Conservation (phyloP, 2,888 invertebrate genomes). For the Eumerus sabulonum region DNA sequence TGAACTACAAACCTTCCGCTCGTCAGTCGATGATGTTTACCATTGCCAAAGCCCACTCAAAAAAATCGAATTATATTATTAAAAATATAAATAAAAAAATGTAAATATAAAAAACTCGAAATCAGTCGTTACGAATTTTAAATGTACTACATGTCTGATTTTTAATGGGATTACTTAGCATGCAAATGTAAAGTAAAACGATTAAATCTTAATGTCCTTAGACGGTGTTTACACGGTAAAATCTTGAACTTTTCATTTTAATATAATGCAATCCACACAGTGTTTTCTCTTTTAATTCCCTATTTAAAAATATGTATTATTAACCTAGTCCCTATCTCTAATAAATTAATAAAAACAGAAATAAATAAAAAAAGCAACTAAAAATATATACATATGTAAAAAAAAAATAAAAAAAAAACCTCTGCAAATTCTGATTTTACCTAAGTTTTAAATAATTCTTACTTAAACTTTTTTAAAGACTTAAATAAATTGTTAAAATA, state of each 20-base stretch:
- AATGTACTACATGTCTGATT: too few relatives aligned
- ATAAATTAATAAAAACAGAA: neutral
- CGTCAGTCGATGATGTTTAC: too few relatives aligned
- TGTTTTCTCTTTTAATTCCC: neutral
- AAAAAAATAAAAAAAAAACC: constrained; percentile 6
- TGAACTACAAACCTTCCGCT: too few relatives aligned
- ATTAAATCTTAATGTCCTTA: too few relatives aligned
- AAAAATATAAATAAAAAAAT: too few relatives aligned
- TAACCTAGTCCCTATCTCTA: neutral
- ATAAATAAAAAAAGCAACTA: constrained; percentile 27
- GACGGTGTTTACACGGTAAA: too few relatives aligned
- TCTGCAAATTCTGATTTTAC: constrained; percentile 12
- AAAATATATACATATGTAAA: constrained; percentile 4
- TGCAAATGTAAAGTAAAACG: too few relatives aligned
- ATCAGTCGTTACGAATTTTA: too few relatives aligned
- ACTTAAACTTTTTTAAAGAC: neutral
- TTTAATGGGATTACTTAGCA: too few relatives aligned
- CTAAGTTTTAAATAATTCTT: constrained; percentile 16
- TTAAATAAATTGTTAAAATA: constrained; percentile 21
- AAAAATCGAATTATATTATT: too few relatives aligned
- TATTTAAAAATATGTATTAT: neutral
- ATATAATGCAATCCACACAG: constrained; percentile 47
- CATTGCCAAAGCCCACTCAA: too few relatives aligned
- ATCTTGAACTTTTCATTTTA: constrained; percentile 44
- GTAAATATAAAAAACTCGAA: too few relatives aligned